Conservation (phyloP, 2,797 vertebrate genomes). For the Mastacembelus armatus region DNA sequence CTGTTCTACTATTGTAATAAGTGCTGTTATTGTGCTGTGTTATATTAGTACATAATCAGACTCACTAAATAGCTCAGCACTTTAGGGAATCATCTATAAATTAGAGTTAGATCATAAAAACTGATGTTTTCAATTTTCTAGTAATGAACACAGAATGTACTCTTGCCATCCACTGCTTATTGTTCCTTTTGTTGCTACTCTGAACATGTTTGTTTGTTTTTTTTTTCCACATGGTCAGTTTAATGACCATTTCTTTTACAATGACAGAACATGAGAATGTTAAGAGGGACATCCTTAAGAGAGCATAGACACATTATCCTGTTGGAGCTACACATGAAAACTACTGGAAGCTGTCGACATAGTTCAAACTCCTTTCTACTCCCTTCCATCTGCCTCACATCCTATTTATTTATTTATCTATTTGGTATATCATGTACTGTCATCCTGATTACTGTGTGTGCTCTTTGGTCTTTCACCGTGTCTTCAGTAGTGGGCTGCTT, state of each 20-base stretch:
- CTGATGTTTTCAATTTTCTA: background rate
- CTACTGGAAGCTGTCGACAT: conserved; percentile 23
- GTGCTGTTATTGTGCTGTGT: background rate
- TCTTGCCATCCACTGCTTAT: no score
- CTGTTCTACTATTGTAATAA: background rate
- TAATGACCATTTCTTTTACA: no score
- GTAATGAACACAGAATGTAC: background rate
- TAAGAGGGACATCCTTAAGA: background rate
- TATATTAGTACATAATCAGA: background rate
- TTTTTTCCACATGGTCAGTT: no score
- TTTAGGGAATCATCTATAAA: background rate
- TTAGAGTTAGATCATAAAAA: conserved; percentile 3
- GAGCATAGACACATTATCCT: background rate
- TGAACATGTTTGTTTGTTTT: no score
- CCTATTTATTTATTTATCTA: no score
- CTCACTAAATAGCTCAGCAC: background rate
- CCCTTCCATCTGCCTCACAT: conserved; percentile 3
- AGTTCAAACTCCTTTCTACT: no score
- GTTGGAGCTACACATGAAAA: conserved; percentile 1
- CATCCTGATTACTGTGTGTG: background rate
- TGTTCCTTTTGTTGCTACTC: no score
- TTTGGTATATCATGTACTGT: conserved; percentile 14
- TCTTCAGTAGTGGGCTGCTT: conserved; percentile 4
- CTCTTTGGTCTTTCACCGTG: background rate
- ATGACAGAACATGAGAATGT: no score